These are phyloP conservation scores for Corvus moneduloides DNA, from an alignment of 2,113 vertebrate species.

Conservation along the genomic window DNA sequence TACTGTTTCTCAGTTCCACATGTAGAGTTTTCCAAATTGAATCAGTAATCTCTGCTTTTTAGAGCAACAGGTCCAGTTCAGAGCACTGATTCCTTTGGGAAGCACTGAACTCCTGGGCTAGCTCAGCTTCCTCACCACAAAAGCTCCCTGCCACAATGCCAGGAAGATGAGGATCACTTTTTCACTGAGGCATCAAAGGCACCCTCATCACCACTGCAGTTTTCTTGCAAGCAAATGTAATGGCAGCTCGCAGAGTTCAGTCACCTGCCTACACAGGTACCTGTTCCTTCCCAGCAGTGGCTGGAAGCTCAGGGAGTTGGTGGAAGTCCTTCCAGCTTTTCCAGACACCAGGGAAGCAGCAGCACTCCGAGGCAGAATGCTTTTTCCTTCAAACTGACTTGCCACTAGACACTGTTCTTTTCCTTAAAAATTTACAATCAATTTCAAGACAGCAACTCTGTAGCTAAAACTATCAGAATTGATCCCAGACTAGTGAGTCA, in stretches of 20 bases:
- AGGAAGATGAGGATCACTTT: not conserved
- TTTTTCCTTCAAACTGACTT: not conserved
- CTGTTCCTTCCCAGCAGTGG: not conserved
- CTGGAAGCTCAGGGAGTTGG: not conserved
- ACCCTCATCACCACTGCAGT: not conserved
- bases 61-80: not conserved
- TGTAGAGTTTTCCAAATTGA: not conserved
- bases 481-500: not conserved
- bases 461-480: not conserved
- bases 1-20: not conserved
- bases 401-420: too few relatives aligned
- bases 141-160: rapidly evolving
- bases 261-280: not conserved
- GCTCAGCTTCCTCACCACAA: not conserved
- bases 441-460: not conserved
- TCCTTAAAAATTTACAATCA: not conserved
- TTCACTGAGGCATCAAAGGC: not conserved
- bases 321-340: not conserved
- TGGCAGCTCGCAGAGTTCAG: not conserved
- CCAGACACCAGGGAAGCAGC: not conserved
- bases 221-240: not conserved
- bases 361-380: not conserved
- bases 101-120: not conserved
- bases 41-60: not conserved
- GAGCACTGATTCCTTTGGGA: not conserved